Base-by-base conservation (phyloP, 2,888 invertebrate species). In the Adelognathus sp. region DNA sequence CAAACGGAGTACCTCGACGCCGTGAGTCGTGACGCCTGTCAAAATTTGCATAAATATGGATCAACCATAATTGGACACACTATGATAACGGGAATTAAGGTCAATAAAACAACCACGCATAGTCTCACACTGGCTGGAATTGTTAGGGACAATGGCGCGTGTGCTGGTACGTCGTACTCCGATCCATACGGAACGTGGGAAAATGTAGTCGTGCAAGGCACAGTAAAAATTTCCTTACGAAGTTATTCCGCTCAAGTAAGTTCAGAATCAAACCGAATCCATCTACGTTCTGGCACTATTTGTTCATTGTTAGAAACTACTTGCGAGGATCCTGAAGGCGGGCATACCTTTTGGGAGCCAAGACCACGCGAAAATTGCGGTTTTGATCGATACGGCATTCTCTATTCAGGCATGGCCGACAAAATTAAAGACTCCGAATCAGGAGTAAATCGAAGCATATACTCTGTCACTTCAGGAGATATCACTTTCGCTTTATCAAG, bases 401-500 rank as follows among this genome's bases (percentile, higher is more conserved):
- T 81, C 5, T 79, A 76, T 24, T 18, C 44, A 21, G 79, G 81
- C 16, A 21, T 39, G 7, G 80, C 80, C 16, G 29, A 73, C 3
- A 76, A 64, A 41, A 50, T 60, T 9, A 44, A 54, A 5, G 33
- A 29, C 4, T 29, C 67, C 14, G 7, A 50, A 5, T 16, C 29
- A 9, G 27, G 29, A n/a, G 1, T 11, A 1, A 14, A 44, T 18
- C 14, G 61, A 70, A 41, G 27, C 0, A 41, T 74, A 9, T 69
- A 70, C 52, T 56, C 79, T 16, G 29, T 75, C 3, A 61, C 29
- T 27, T 18, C 24, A 3, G 11, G 67, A 4, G 50, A 79, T 1
- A 70, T 73, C 4, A 80, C 76, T 11, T 83, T 81, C 63, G 74
- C 79, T 2, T 46, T 77, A 14, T 11, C 73, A 6, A 27, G 29